These are phyloP conservation scores for Drosophila kepulauana DNA, from an alignment of 1,140 invertebrate genomes.

Conservation along the genomic window DNA sequence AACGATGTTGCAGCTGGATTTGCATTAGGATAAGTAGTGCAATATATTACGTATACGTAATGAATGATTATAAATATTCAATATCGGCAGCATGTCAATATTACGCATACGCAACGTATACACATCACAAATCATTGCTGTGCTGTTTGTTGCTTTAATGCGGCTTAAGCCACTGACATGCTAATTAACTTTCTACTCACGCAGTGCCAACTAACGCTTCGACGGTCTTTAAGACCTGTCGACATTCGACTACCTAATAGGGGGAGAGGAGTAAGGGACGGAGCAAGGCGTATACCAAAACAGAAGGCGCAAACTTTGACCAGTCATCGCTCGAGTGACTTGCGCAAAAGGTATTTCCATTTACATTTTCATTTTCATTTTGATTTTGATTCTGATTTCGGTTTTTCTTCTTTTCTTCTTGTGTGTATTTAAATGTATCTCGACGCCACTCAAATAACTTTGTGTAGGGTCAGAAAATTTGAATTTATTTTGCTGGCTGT, in stretches of 20 bases:
- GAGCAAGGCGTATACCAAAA: background rate
- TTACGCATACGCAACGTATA: constrained; percentile 52
- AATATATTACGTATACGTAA: constrained; percentile 14
- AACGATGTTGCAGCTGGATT: background rate
- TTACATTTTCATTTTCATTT: constrained; percentile 30
- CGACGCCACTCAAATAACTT: constrained; percentile 19
- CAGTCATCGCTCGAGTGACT: constrained; percentile 21
- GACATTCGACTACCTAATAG: constrained; percentile 5
- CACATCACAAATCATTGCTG: constrained; percentile 20
- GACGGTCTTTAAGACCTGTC: background rate
- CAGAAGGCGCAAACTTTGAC: constrained; percentile 20
- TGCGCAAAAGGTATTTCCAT: constrained; percentile 23
- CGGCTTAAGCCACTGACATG: constrained; percentile 35
- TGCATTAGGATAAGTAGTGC: constrained; percentile 5
- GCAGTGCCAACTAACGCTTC: constrained; percentile 18
- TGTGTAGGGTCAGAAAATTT: constrained; percentile 3
- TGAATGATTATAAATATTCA: background rate
- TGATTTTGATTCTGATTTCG: constrained; percentile 16
- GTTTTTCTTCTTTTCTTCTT: background rate
- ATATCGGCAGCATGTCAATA: constrained; percentile 11
- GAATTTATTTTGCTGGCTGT: constrained; percentile 11
- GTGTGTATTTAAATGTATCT: constrained; percentile 29
- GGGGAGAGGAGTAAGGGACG: background rate
- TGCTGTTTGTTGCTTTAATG: constrained; percentile 17
- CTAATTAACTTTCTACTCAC: constrained; percentile 45